These are phyloP conservation scores for Pelecanus crispus DNA, from an alignment of 2,113 vertebrate species.

Conservation along the genomic window DNA sequence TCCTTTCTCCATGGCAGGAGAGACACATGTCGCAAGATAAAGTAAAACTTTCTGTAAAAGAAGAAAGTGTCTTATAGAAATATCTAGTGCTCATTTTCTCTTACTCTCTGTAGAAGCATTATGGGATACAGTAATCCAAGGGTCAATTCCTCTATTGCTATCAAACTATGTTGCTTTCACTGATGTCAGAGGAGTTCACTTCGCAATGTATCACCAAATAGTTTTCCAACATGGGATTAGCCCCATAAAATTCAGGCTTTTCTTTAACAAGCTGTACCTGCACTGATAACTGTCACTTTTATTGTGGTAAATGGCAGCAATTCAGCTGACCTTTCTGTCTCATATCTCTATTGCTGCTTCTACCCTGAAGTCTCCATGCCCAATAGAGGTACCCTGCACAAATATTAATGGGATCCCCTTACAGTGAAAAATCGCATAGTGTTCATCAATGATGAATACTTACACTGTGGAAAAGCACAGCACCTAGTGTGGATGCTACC, in stretches of 20 bases:
- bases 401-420: background rate
- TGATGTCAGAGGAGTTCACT: background rate
- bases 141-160: background rate
- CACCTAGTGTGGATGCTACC: background rate
- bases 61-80: background rate
- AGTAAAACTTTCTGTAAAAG: background rate
- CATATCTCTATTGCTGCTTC: background rate
- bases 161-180: background rate
- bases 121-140: background rate
- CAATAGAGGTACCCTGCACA: background rate
- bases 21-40: background rate
- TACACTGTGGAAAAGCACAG: background rate
- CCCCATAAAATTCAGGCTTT: background rate
- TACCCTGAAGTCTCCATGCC: background rate
- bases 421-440: fast-evolving
- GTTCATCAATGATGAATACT: background rate
- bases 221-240: background rate
- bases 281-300: background rate
- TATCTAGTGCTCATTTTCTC: background rate
- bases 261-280: background rate
- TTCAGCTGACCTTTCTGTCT: background rate
- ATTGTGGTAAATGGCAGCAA: background rate
- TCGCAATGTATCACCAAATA: background rate
- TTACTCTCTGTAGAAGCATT: background rate
- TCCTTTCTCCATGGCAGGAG: background rate